Conservation (phyloP, 1,140 invertebrate genomes). For the Achatina immaculata region DNA sequence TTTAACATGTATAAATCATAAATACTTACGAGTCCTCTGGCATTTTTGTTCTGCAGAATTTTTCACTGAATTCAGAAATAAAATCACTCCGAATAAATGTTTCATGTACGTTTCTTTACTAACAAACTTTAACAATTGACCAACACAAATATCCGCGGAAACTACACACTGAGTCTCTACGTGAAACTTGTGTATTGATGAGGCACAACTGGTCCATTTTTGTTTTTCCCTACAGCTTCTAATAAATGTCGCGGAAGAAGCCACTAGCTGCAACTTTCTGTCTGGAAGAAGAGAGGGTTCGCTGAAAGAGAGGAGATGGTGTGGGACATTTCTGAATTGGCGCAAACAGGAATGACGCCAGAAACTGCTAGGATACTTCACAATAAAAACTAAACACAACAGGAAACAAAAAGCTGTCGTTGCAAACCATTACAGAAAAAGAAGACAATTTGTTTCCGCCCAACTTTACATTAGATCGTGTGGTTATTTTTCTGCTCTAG, state of each 20-base stretch:
- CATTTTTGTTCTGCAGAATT: neutral
- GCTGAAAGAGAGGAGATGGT: neutral
- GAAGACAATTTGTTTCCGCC: neutral
- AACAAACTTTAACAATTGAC: neutral
- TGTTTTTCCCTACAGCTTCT: neutral
- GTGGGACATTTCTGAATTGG: too few species aligned
- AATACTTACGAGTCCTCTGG: conserved; percentile 18
- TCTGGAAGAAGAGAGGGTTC: too few species aligned
- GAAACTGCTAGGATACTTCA: neutral
- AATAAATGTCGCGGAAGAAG: too few species aligned
- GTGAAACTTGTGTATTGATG: neutral
- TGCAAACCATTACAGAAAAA: neutral
- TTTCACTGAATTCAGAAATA: neutral
- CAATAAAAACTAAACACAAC: neutral
- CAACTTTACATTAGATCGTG: too few species aligned
- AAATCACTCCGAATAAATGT: too few species aligned
- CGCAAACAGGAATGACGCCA: neutral
- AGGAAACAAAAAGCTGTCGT: neutral
- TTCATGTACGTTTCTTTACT: neutral
- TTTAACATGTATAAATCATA: neutral
- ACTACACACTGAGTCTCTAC: neutral
- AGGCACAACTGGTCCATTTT: neutral
- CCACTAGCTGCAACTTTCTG: too few species aligned
- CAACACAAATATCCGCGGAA: neutral
- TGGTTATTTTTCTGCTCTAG: too few species aligned